A percentile compares a stretch with the other conserved stretches of the same genome.
Evolutionary conservation across 2,888 invertebrate genomes (phyloP).

Genomic region (Melinaea menophilus): DNA sequence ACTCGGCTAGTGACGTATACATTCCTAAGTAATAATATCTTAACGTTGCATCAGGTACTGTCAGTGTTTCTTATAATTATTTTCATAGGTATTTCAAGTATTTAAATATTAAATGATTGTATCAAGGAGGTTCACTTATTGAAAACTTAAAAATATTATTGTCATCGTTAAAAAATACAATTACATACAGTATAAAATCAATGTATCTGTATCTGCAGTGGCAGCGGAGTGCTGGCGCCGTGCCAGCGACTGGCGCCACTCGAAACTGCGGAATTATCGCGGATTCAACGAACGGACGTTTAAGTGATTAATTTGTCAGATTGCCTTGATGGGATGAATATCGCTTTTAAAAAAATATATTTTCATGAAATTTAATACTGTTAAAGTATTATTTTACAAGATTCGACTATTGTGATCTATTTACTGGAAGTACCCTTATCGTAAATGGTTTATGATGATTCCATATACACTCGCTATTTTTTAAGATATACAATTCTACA

Average conservation of each 20-base stretch:
- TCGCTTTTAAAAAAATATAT: neutral
- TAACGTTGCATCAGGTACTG: too few relatives aligned
- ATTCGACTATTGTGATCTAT: too few relatives aligned
- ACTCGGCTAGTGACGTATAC: too few relatives aligned
- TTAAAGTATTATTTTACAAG: neutral
- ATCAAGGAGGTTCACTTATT: too few relatives aligned
- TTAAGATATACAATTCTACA: too few relatives aligned
- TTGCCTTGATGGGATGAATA: neutral
- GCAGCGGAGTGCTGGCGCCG: neutral
- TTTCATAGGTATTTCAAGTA: too few relatives aligned
- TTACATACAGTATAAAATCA: neutral
- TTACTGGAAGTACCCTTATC: too few relatives aligned
- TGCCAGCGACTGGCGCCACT: constrained; percentile 11
- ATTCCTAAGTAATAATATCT: too few relatives aligned
- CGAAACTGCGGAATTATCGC: constrained; percentile 8
- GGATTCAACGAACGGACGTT: constrained; percentile 12
- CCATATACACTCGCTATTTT: too few relatives aligned
- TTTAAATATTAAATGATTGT: too few relatives aligned
- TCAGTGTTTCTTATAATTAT: too few relatives aligned
- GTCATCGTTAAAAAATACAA: neutral
- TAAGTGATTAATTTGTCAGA: constrained; percentile 10
- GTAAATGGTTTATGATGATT: too few relatives aligned
- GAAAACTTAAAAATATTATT: neutral
- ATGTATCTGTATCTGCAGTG: neutral
- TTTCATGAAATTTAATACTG: neutral